Evolutionary conservation across 2,797 vertebrate genomes (phyloP).

Genomic region (Syngnathus acus): DNA sequence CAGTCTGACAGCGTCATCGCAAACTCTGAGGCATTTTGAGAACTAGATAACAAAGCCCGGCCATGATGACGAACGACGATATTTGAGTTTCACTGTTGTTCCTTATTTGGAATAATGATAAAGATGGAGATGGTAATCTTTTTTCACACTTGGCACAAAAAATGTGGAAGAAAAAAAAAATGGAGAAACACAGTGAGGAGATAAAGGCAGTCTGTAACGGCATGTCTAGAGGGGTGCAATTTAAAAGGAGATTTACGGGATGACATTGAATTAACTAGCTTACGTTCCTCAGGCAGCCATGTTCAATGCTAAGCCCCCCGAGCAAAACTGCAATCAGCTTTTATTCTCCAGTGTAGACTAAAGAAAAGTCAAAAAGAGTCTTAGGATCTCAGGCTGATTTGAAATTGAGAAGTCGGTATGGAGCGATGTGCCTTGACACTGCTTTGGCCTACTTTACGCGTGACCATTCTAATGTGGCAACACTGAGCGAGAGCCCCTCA

Average conservation of each 20-base stretch:
- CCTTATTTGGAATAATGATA: constrained; percentile 14
- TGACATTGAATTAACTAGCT: constrained; percentile 49
- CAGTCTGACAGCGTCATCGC: constrained; percentile 54
- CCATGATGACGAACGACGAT: constrained; percentile 18
- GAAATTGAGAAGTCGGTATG: constrained; percentile 36
- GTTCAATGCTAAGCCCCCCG: constrained; percentile 27
- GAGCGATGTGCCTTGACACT: constrained; percentile 27
- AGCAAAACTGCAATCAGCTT: constrained; percentile 45
- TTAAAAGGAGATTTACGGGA: constrained; percentile 48
- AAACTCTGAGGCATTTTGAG: constrained; percentile 44
- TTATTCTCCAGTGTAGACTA: constrained; percentile 24
- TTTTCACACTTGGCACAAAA: constrained; percentile 5
- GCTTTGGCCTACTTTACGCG: constrained; percentile 37
- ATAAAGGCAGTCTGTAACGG: constrained; percentile 35
- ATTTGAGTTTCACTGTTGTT: constrained; percentile 8
- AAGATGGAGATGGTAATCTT: constrained; percentile 3
- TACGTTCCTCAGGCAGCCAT: constrained; percentile 35
- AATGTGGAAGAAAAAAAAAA: not conserved
- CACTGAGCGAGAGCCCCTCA: constrained; percentile 18
- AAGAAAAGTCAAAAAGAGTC: constrained; percentile 30
- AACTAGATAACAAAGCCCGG: constrained; percentile 28
- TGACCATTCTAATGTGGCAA: constrained; percentile 41
- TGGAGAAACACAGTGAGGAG: not conserved
- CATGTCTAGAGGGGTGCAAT: constrained; percentile 36
- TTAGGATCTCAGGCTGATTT: constrained; percentile 31